Evolutionary conservation across 2,797 vertebrate genomes (phyloP), one percentile per base, ranked within the genome.

Genomic region (Rhinophrynus dorsalis): DNA sequence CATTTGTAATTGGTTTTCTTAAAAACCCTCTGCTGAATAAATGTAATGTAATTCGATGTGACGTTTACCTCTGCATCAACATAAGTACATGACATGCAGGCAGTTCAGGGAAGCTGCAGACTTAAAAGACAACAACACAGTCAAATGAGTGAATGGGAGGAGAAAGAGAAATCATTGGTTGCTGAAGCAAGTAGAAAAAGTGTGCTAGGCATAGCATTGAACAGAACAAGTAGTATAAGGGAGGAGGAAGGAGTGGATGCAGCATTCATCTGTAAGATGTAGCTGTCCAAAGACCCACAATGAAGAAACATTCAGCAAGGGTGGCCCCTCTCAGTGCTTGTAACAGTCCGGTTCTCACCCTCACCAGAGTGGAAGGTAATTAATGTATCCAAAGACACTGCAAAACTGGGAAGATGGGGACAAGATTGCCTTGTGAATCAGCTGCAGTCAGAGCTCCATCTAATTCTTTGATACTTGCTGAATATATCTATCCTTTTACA

Each of bases 351-450:
- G 95, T 97, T 70, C 94, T 98, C 85, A 97, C 95, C 83, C 93
- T 98, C 85, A 97, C 95, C 88, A 96, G 95, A 90, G 94, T 97
- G 89, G 93, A 97, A 96, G 96, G 96, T 98, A 93, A 84, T 2
- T 44, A 15, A 23, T 45, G 42, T 45, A 45, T 45, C 26, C 2
- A 8, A 26, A 23, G 24, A 45, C 13, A 13, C 50, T 54, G 50
- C 24, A 57, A 17, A 40, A 2, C 6, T 27, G 32, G 38, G 56
- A 32, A 30, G 3, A 56, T 12, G 15, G 42, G 23, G 48, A n/a
- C 55, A 18, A 17, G 27, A 37, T 1, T 7, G 30, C 32, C 15
- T 6, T 35, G 50, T 27, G 33, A 10, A 21, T 29, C 52, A 12
- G 29, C 45, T 26, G 10, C 20, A 12, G 55, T 6, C 42, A 45